Evolutionary conservation across 2,797 vertebrate species (phyloP).

Genomic region (Clarias pachynema): DNA sequence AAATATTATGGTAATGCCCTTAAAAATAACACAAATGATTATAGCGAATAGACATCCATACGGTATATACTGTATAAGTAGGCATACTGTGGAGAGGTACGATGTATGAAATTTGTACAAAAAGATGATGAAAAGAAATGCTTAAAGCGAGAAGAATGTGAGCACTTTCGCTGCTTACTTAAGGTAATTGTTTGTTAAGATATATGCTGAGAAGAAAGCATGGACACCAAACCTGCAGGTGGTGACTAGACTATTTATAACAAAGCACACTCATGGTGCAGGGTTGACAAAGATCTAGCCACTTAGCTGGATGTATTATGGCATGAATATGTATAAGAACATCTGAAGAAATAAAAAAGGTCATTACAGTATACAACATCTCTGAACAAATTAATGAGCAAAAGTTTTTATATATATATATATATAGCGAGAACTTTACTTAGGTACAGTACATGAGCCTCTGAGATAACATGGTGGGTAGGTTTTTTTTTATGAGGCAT

Average conservation of each 20-base stretch:
- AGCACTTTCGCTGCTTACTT: conserved; percentile 16
- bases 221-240: conserved; percentile 10
- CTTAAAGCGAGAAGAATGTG: not conserved
- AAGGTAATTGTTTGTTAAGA: conserved; percentile 28
- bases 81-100: not conserved
- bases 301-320: conserved; percentile 41
- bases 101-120: not conserved
- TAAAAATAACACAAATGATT: not conserved
- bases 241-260: conserved; percentile 28
- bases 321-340: conserved; percentile 4
- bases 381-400: conserved; percentile 17
- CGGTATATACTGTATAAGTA: not conserved
- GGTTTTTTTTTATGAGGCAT: not conserved
- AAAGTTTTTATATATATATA: not conserved
- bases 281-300: conserved; percentile 12
- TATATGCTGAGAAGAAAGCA: conserved; percentile 3
- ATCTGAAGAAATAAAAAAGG: not conserved
- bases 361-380: not conserved
- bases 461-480: not conserved
- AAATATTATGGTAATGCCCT: not conserved
- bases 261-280: conserved; percentile 16
- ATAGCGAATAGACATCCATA: not conserved
- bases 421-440: not conserved
- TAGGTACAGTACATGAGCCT: not conserved
- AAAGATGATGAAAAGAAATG: not conserved